Evolutionary conservation across 2,888 invertebrate species (phyloP), one percentile per base, ranked within the genome.

Genomic region (Thereva unica): DNA sequence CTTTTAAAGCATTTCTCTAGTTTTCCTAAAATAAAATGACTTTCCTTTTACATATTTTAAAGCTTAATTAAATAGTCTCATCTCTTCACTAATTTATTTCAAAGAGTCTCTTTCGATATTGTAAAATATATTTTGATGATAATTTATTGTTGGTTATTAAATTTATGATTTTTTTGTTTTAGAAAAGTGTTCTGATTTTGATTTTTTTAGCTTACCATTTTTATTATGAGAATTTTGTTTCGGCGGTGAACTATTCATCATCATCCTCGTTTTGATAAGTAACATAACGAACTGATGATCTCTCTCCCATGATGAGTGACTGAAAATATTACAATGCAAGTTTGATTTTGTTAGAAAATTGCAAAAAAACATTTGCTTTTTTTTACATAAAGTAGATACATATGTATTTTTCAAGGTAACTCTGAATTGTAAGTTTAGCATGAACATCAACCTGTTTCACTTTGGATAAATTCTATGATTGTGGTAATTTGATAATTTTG

Each of bases 251-350:
- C 80, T 85, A 87, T 78, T 89, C 89, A 70, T 92, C 92, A 74
- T 93, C 94, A 74, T 94, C 94, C 76, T 94, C 94, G 80, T 94
- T 93, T 80, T 93, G 92, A 82, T 96, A 97, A 76, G 93, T 95
- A 66, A 96, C 95, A 83, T 97, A 97, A 74, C 95, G 89, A 41
- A 97, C 95, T 52, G 96, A 93, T 63, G 95, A 91, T 74, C 95
- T 92, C 75, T 96, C 95, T 70, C 93, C 94, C 77, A 92, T 87
- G 72, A 95, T 91, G 70, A 96, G 82, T 23, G 91, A 91, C 95
- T 95, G 86, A 45, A 85, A 85, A 47, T 45, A 68, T 12, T 49
- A 12, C n/a, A 49, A 49, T 1, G 1, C 7, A 10, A 23, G 12
- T 12, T 8, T 52, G 44, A n/a, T 44, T 44, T 38, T n/a, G 38